Evolutionary conservation across 2,888 invertebrate genomes (phyloP).

Genomic region (Parnassius smintheus): DNA sequence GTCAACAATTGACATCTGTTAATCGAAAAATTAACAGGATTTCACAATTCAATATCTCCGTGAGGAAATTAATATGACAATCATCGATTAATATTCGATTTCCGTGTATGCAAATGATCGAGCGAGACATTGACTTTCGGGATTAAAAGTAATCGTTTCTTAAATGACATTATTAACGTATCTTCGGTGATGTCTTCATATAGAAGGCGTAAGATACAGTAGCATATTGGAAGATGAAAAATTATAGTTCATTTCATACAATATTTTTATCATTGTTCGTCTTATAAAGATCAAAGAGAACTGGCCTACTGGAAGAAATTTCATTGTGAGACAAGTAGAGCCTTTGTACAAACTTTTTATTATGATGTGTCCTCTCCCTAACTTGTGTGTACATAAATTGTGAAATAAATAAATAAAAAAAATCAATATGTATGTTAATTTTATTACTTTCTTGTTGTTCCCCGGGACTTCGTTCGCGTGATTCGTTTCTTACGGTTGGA

Average conservation of each 20-base stretch:
- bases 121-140: background rate
- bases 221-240: background rate
- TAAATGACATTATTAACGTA: constrained; percentile 5
- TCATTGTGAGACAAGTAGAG: too few relatives aligned
- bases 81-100: constrained; percentile 23
- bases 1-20: constrained; percentile 20
- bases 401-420: too few relatives aligned
- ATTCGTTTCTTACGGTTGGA: too few relatives aligned
- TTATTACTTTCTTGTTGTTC: too few relatives aligned
- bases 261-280: too few relatives aligned
- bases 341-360: too few relatives aligned
- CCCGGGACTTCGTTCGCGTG: too few relatives aligned
- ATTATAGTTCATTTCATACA: background rate
- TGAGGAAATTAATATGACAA: constrained; percentile 24
- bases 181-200: background rate
- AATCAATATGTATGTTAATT: too few relatives aligned
- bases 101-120: constrained; percentile 24
- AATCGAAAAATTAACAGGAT: constrained; percentile 22
- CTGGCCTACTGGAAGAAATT: too few relatives aligned
- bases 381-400: too few relatives aligned
- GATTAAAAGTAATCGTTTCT: constrained; percentile 15
- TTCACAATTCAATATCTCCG: constrained; percentile 15
- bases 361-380: too few relatives aligned
- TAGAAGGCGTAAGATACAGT: background rate
- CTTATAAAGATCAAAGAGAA: too few relatives aligned